These are phyloP conservation scores for Paradoxurus hermaphroditus DNA, from an alignment of 2,113 vertebrate genomes.

Conservation along the genomic window DNA sequence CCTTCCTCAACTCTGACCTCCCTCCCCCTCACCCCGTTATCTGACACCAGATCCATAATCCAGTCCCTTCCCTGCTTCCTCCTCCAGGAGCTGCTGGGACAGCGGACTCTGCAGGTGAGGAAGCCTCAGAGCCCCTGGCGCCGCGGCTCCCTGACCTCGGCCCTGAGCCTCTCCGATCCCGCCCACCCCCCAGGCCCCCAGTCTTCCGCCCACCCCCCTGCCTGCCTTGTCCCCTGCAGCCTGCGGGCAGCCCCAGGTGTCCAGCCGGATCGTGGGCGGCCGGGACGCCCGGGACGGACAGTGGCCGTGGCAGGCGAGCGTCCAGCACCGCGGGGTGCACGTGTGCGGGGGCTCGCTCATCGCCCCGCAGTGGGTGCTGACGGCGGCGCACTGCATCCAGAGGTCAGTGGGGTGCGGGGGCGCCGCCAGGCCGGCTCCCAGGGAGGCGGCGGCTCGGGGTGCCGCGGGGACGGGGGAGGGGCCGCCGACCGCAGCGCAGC, in stretches of 20 bases:
- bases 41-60: not conserved
- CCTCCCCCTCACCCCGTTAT: not conserved
- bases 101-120: not conserved
- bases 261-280: conserved; percentile 74
- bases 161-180: not conserved
- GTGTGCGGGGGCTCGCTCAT: conserved; percentile 77
- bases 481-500: not conserved
- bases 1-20: not conserved
- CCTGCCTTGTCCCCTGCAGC: not conserved
- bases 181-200: too few species aligned
- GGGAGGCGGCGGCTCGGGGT: not conserved
- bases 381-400: conserved; percentile 75
- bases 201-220: not conserved
- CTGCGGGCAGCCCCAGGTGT: conserved; percentile 63
- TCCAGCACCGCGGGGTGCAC: conserved; percentile 66
- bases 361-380: conserved; percentile 72
- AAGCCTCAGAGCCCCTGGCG: not conserved
- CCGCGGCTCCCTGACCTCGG: too few species aligned
- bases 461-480: not conserved
- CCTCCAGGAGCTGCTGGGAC: conserved; percentile 18
- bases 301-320: conserved; percentile 80
- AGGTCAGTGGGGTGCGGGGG: conserved; percentile 47
- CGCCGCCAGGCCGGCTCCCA: too few species aligned
- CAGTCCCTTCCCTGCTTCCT: not conserved
- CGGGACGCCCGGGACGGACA: conserved; percentile 67